These are phyloP conservation scores for Ispidina lecontei DNA, from an alignment of 2,797 vertebrate genomes.

Conservation along the genomic window DNA sequence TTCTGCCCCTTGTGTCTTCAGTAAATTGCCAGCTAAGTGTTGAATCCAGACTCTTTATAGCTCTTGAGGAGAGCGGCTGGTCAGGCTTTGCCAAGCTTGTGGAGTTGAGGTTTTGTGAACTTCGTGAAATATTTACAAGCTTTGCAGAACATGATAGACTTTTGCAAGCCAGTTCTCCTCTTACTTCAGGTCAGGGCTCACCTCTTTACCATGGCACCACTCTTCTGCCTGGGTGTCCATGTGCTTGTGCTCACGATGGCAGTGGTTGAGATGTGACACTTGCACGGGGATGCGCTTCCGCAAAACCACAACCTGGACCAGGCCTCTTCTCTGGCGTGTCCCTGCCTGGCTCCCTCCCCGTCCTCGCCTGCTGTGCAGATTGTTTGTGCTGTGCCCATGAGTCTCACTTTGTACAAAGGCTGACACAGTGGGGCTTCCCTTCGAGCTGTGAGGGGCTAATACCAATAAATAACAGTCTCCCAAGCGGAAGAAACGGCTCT, in stretches of 20 bases:
- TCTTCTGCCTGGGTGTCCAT: accelerated
- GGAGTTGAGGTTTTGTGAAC: conserved; percentile 22
- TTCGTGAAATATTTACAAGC: neutral
- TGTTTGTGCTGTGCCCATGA: neutral
- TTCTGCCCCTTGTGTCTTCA: neutral
- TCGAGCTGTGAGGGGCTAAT: neutral
- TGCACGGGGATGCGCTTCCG: neutral
- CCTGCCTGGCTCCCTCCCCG: neutral
- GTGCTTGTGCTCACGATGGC: accelerated
- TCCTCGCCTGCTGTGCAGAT: neutral
- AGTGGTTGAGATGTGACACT: neutral
- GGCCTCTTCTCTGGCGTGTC: accelerated
- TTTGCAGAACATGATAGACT: neutral
- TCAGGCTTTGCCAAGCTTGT: conserved; percentile 25
- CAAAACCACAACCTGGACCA: neutral
- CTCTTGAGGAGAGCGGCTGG: neutral
- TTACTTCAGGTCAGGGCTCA: neutral
- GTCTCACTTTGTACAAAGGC: neutral
- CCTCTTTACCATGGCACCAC: neutral
- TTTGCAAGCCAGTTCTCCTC: neutral
- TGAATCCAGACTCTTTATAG: neutral
- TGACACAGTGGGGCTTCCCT: neutral
- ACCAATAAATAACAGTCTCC: neutral
- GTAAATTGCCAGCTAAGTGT: neutral
- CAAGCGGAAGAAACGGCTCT: neutral